A percentile compares a stretch with the other conserved stretches of the same genome.
Evolutionary conservation across 2,113 vertebrate species (phyloP).

Genomic region (Ptychochromis oligacanthus): DNA sequence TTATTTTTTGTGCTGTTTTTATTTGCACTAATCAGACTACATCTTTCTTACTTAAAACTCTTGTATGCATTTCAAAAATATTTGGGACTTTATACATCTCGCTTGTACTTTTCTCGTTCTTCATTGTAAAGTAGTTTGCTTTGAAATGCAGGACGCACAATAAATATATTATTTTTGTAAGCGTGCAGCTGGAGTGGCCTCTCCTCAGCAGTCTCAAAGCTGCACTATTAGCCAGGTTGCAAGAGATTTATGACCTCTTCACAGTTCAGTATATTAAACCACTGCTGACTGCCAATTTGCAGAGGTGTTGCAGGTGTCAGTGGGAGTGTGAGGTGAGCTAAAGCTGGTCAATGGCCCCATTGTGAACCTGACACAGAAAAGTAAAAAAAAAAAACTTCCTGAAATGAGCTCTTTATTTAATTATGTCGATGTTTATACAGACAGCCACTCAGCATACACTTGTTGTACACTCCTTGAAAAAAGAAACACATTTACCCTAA

Average conservation of each 20-base stretch:
- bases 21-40: not conserved
- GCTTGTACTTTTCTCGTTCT: not conserved
- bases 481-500: not conserved
- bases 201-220: slow-evolving; percentile 39
- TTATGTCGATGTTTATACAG: slow-evolving; percentile 2
- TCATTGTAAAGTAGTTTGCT: not conserved
- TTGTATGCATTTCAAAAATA: not conserved
- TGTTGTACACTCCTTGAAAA: not conserved
- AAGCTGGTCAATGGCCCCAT: slow-evolving; percentile 71
- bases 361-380: slow-evolving; percentile 62
- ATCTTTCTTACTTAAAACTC: not conserved
- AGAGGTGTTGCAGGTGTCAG: slow-evolving; percentile 76
- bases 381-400: slow-evolving; percentile 22
- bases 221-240: slow-evolving; percentile 55
- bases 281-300: slow-evolving; percentile 74
- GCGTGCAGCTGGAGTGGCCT: slow-evolving; percentile 7
- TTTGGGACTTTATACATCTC: not conserved
- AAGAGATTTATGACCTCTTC: slow-evolving; percentile 77
- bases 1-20: not conserved
- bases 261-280: slow-evolving; percentile 75
- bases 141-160: not conserved
- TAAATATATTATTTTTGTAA: not conserved
- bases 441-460: not conserved
- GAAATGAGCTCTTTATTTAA: not conserved
- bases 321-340: slow-evolving; percentile 72